Evolutionary conservation across 2,888 invertebrate genomes (phyloP).

Genomic region (Tenodera sinensis): DNA sequence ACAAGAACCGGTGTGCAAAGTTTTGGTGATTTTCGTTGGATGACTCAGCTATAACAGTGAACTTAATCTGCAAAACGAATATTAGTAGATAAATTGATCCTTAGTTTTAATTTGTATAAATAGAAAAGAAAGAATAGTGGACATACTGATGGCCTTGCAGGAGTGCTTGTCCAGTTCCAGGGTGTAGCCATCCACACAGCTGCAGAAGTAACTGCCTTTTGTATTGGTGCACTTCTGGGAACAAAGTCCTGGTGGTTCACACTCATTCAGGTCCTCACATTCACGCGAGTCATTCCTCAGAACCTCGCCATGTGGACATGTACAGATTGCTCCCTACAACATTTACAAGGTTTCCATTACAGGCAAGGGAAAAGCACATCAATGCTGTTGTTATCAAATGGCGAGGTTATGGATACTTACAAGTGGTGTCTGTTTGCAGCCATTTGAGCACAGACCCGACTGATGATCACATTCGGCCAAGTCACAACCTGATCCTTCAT

Average conservation of each 20-base stretch:
- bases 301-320: slow-evolving; percentile 85
- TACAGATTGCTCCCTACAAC: slow-evolving; percentile 74
- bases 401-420: slow-evolving; percentile 33
- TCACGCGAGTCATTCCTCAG: slow-evolving; percentile 62
- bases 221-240: slow-evolving; percentile 88
- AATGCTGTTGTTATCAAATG: not conserved
- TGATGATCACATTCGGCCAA: slow-evolving; percentile 74
- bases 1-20: no score
- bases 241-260: slow-evolving; percentile 81
- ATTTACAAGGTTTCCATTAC: not conserved
- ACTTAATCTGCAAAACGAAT: no score
- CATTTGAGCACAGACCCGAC: slow-evolving; percentile 73
- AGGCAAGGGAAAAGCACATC: not conserved
- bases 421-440: slow-evolving; percentile 79
- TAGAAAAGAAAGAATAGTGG: not conserved
- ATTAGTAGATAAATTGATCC: no score
- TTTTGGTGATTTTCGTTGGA: no score
- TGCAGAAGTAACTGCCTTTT: slow-evolving; percentile 86
- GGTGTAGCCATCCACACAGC: slow-evolving; percentile 79
- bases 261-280: slow-evolving; percentile 84
- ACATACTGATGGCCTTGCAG: slow-evolving; percentile 80
- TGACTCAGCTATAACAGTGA: no score
- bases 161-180: slow-evolving; percentile 75
- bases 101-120: no score
- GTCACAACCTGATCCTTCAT: slow-evolving; percentile 90